Evolutionary conservation across 1,140 invertebrate species (phyloP).

Genomic region (Goniozus legneri): DNA sequence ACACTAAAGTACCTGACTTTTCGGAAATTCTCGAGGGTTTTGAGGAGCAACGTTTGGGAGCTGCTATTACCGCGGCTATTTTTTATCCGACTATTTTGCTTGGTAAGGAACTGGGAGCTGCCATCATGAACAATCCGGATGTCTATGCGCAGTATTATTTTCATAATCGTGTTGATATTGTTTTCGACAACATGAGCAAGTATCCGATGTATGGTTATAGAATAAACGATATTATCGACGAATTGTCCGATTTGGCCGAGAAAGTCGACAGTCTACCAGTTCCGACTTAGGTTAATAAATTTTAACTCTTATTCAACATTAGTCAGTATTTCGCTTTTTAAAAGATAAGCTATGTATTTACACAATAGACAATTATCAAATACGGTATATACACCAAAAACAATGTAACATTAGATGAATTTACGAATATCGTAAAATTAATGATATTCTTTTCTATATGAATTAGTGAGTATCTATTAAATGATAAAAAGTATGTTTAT

Average conservation of each 20-base stretch:
- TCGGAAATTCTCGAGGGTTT: conserved; percentile 33
- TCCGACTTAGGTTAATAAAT: conserved; percentile 15
- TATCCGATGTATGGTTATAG: conserved; percentile 30
- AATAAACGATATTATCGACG: conserved; percentile 32
- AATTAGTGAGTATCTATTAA: too few relatives aligned
- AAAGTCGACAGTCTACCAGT: conserved; percentile 24
- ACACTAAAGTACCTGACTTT: conserved; percentile 29
- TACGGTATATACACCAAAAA: too few relatives aligned
- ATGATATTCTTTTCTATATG: too few relatives aligned
- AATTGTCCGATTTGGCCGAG: conserved; percentile 36
- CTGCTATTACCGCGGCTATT: conserved; percentile 30
- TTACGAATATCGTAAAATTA: too few relatives aligned
- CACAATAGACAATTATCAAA: too few relatives aligned
- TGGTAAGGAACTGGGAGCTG: conserved; percentile 24
- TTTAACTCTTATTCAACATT: too few relatives aligned
- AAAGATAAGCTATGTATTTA: too few relatives aligned
- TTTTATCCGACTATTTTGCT: conserved; percentile 41
- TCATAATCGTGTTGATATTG: conserved; percentile 22
- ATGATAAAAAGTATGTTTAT: too few relatives aligned
- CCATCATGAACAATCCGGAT: conserved; percentile 23
- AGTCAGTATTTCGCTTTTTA: too few relatives aligned
- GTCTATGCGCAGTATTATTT: conserved; percentile 33
- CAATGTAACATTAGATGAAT: too few relatives aligned
- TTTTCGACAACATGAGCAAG: conserved; percentile 27
- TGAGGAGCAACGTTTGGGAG: conserved; percentile 41